Conservation (phyloP, 1,140 invertebrate genomes). For the Meloidogyne hapla region DNA sequence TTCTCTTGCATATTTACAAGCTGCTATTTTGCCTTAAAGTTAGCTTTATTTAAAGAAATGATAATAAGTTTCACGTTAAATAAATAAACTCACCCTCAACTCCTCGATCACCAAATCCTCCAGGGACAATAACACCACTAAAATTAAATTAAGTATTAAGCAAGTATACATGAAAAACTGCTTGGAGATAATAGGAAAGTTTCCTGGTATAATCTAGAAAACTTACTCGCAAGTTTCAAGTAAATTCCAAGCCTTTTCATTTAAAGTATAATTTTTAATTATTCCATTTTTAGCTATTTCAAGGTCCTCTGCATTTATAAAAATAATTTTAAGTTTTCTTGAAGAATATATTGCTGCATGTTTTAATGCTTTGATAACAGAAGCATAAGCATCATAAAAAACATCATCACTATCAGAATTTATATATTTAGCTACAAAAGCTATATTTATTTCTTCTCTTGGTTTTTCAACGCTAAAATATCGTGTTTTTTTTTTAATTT, state of each 20-base stretch:
- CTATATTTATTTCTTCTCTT: slow-evolving; percentile 81
- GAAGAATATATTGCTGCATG: slow-evolving; percentile 83
- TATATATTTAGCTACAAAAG: slow-evolving; percentile 98
- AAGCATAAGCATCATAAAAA: slow-evolving; percentile 92
- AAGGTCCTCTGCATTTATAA: slow-evolving; percentile 85
- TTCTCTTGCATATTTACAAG: slow-evolving; percentile 85
- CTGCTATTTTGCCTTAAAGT: slow-evolving; percentile 80
- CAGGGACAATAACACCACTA: slow-evolving; percentile 90
- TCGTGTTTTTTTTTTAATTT: background rate
- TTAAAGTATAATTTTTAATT: slow-evolving; percentile 72
- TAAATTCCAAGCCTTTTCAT: slow-evolving; percentile 89
- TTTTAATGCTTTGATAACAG: slow-evolving; percentile 88
- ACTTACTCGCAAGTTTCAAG: slow-evolving; percentile 81
- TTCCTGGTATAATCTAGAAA: background rate
- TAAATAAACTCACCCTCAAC: slow-evolving; percentile 70
- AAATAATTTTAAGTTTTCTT: slow-evolving; percentile 76
- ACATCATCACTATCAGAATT: slow-evolving; percentile 62
- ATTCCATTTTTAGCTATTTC: slow-evolving; percentile 69
- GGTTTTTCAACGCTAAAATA: slow-evolving; percentile 74
- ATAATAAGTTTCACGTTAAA: too few relatives aligned
- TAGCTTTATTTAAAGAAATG: too few relatives aligned
- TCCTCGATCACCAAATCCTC: slow-evolving; percentile 91
- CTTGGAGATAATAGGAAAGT: too few relatives aligned
- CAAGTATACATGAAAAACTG: too few relatives aligned
- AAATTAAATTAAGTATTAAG: too few relatives aligned